These are phyloP conservation scores for Tor tambroides DNA, from an alignment of 2,113 vertebrate genomes.

Conservation along the genomic window DNA sequence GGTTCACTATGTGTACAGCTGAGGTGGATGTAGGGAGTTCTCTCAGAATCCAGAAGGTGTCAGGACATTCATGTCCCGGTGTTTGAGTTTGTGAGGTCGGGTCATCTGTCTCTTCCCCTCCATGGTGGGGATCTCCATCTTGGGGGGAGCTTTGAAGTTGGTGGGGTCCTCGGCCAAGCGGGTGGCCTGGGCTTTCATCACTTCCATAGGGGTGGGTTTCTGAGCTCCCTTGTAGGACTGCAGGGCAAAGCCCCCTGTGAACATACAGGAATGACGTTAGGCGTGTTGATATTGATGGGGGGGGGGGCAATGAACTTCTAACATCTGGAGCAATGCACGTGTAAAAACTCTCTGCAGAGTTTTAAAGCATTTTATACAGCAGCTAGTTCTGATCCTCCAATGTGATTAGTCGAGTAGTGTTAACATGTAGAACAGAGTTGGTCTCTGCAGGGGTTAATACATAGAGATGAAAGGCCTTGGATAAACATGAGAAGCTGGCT, in stretches of 20 bases:
- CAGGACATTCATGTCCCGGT: constrained; percentile 79
- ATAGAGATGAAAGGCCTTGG: background rate
- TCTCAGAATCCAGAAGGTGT: constrained; percentile 79
- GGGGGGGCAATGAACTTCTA: background rate
- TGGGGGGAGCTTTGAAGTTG: constrained; percentile 83
- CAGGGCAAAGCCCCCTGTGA: constrained; percentile 84
- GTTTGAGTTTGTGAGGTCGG: constrained; percentile 83
- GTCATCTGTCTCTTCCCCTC: constrained; percentile 78
- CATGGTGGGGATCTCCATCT: constrained; percentile 84
- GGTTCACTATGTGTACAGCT: background rate
- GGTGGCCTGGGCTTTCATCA: constrained; percentile 86
- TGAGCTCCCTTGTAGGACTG: constrained; percentile 88
- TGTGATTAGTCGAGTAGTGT: background rate
- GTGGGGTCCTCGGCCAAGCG: constrained; percentile 76
- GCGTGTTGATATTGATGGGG: background rate
- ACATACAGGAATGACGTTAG: background rate
- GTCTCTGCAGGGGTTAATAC: background rate
- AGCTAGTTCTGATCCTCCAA: background rate
- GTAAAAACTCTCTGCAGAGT: background rate
- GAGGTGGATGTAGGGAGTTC: background rate
- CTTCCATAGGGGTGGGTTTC: constrained; percentile 90
- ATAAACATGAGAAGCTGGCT: background rate
- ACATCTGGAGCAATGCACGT: background rate
- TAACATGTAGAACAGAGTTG: background rate
- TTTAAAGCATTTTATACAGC: background rate